Base-by-base conservation (phyloP, 2,888 invertebrate genomes). In the Operophtera brumata region DNA sequence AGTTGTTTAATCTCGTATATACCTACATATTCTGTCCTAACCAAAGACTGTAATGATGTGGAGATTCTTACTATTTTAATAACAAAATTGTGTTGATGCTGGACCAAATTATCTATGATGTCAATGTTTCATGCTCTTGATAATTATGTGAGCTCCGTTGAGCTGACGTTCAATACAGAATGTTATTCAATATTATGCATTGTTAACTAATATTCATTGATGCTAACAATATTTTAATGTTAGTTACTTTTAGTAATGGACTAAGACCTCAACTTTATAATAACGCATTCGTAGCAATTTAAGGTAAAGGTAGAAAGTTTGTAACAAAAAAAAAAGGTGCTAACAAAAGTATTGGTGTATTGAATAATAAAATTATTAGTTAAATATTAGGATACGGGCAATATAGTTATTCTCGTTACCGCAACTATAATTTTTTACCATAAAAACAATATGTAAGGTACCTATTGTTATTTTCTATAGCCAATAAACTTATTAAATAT, bases 251-350 rank as follows among this genome's bases (percentile, higher is more conserved):
- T 75, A 74, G 73, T 71, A 71, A 69, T 71, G 66, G 75, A 74
- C 70, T 59, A 86, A 87, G 82, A 86, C 85, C 80, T 83, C 64
- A 76, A 78, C 71, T 77, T 81, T 79, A 79, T 75, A 68, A 8
- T 81, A 75, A 78, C 82, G 80, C 82, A 84, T 85, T 84, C 78
- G 75, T 85, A 85, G 82, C 75, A 73, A 75, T 71, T 62, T 83
- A 87, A 86, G 87, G 81, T 85, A 84, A 84, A 77, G 77, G 78
- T 82, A 84, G 77, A 6, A 84, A 77, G 80, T 86, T 84, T 86
- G 73, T 84, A 82, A 67, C 80, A 85, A 82, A 67, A 88, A 84
- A 85, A 89, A 85, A 86, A 81, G 86, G 87, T 89, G 89, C 90
- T 90, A 88, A 89, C 86, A 84, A 81, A 80, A 73, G 54, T 77